Evolutionary conservation across 2,797 vertebrate genomes (phyloP), one percentile per base, ranked within the genome.

Genomic region (Odontamblyopus lacepedii): DNA sequence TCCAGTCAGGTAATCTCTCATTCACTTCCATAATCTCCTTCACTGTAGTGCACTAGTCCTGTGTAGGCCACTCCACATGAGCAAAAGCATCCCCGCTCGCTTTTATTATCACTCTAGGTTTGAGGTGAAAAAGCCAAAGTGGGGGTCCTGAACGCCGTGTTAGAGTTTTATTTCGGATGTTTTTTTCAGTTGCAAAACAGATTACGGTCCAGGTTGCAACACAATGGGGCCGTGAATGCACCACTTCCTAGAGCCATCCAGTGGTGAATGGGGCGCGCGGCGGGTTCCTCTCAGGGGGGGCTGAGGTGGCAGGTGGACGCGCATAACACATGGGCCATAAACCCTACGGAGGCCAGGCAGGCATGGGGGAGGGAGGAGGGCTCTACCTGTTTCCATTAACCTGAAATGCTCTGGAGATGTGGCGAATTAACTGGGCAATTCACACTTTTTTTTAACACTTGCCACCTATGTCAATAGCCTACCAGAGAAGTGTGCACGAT

Each of bases 121-220:
- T 72, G 72, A 81, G 78, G 83, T 69, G 13, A 67, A 70, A 90
- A 88, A 69, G 83, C 85, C 81, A 90, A 91, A 85, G 91, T 90
- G 83, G 93, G 93, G 93, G 92, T 92, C 92, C 91, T 87, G 85
- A 81, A 81, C 84, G 88, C 80, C 68, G 80, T 73, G 89, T 90
- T 90, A 78, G 75, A 86, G 75, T 80, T 93, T 91, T 91, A 89
- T 87, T 75, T 93, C 87, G 91, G 92, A 92, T 94, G 92, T 92
- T 93, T 94, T 94, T 93, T 94, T 94, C 92, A 95, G 81, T 94
- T 95, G 94, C 93, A 93, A 95, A 95, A 94, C 91, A 94, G 93
- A 94, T 95, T 93, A 94, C 84, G 76, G 88, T 84, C 77, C 90
- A 92, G 90, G 90, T 90, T 90, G 87, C 86, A 86, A 87, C 79